A percentile compares a stretch with the other conserved stretches of the same genome.
Evolutionary conservation across 2,797 vertebrate genomes (phyloP).

Genomic region (Heteromormyrus szaboi): DNA sequence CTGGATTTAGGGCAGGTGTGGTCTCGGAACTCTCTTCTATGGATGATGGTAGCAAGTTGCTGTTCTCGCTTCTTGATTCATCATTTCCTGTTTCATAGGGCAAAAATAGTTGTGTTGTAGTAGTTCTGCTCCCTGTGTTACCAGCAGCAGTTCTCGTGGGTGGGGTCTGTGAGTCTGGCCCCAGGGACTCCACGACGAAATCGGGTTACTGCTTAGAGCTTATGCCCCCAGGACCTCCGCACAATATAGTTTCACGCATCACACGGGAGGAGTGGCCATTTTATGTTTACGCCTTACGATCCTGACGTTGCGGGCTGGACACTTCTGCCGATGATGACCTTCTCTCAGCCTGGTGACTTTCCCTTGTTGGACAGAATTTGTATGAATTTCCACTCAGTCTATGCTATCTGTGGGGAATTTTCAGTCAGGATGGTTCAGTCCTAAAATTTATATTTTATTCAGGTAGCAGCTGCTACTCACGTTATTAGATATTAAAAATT

Average conservation of each 20-base stretch:
- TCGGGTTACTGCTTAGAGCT: background rate
- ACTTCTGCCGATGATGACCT: background rate
- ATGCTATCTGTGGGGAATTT: background rate
- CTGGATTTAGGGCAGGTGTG: background rate
- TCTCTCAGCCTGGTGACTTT: background rate
- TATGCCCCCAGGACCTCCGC: background rate
- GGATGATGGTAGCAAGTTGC: background rate
- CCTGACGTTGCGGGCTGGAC: background rate
- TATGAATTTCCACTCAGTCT: background rate
- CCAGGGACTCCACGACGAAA: background rate
- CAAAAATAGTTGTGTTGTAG: background rate
- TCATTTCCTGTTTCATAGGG: background rate
- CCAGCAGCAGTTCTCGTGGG: background rate
- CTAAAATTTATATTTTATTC: background rate
- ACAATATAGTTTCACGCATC: background rate
- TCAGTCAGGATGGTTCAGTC: background rate
- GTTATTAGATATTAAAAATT: background rate
- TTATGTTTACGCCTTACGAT: background rate
- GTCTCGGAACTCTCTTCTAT: background rate
- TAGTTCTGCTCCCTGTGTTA: background rate
- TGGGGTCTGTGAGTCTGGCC: background rate
- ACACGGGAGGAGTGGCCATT: background rate
- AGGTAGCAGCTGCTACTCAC: background rate
- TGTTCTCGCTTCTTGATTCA: background rate
- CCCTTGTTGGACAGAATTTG: background rate